Base-by-base conservation (phyloP, 2,797 vertebrate genomes). In the Oryzias dopingdopingensis region DNA sequence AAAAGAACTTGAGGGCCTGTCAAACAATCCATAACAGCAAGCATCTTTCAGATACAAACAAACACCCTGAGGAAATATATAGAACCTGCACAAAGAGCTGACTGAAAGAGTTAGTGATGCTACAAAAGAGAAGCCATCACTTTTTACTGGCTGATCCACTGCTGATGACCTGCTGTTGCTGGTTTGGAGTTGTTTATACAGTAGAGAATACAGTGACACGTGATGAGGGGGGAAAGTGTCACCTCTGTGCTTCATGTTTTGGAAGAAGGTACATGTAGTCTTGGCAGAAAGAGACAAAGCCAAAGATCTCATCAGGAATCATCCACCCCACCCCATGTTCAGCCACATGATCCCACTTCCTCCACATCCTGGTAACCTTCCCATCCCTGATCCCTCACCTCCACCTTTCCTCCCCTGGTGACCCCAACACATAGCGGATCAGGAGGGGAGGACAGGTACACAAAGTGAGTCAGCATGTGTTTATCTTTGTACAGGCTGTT, bases 201-300 rank as follows among this genome's bases (percentile, higher is more conserved):
- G 43, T 41, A 32, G 50, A 54, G 16, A 41, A 61, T 6, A 42
- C 44, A 44, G 10, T 6, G 16, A 20, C 4, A 6, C 48, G 37
- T 18, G 18, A 18, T 1, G 15, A 17, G 20, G 23, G 23, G 20
- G 49, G 23, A 41, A 56, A 59, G 62, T 56, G 62, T 63, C 63
- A 63, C 72, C 66, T 62, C 50, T 70, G n/a, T 37, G 66, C 59
- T 43, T 3, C 3, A 55, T 59, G 64, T 59, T 37, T 13, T 61
- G 58, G 72, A 26, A 1, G 8, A 14, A 46, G 50, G 47, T 32
- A 56, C 65, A 13, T 48, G 54, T 24, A 62, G 67, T 70, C 79
- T 79, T 79, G 78, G 80, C 74, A 59, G 69, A 67, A 60, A 54
- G 54, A 83, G 82, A 84, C 80, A 79, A 44, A 16, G 55, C 58